Base-by-base conservation (phyloP, 2,113 vertebrate genomes). In the Romanogobio albipinnatus region DNA sequence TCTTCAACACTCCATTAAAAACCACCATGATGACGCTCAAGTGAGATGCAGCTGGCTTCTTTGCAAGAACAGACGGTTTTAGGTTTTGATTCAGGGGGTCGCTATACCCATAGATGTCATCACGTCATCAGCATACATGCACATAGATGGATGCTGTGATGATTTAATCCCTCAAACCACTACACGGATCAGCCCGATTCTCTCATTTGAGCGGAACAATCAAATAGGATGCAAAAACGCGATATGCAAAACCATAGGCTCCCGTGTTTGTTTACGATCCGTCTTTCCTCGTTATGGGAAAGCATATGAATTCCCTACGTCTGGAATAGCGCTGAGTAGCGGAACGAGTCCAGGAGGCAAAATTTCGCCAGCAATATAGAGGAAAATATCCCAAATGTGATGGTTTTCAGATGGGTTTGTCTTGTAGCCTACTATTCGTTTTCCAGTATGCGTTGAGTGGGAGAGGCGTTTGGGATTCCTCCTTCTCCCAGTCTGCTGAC, bases 1-100 rank as follows among this genome's bases (percentile, higher is more conserved):
- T 97, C 94, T 99, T 99, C 92, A 99, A 92, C 91, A 98, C 94
- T 90, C 98, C 98, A 94, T 97, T 99, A 94, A 99, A 99, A 91
- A 99, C 97, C 91, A 99, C 97, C 98, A 99, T 99, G 96, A 93
- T 96, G 92, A 85, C n/a, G 76, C 66, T 64, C 51, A 22, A 22
- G 29, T 87, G 74, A 61, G 76, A 93, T 84, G 83, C 68, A 87
- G 64, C 29, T 64, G 66, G 26, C 64, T 73, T 59, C 76, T 85
- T 76, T 82, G 53, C 66, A 29, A 59, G 19, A 56, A 76, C 33
- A 75, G 80, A 74, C 74, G 59, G 53, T 3, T 49, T 78, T 24
- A n/a, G 83, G 51, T 70, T 84, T 83, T 71, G 84, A 58, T 82
- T 79, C 82, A 70, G 58, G 51, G 76, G 62, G 61, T 76, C 78